Conservation (phyloP, 2,113 vertebrate species). For the Pygathrix nemaeus region DNA sequence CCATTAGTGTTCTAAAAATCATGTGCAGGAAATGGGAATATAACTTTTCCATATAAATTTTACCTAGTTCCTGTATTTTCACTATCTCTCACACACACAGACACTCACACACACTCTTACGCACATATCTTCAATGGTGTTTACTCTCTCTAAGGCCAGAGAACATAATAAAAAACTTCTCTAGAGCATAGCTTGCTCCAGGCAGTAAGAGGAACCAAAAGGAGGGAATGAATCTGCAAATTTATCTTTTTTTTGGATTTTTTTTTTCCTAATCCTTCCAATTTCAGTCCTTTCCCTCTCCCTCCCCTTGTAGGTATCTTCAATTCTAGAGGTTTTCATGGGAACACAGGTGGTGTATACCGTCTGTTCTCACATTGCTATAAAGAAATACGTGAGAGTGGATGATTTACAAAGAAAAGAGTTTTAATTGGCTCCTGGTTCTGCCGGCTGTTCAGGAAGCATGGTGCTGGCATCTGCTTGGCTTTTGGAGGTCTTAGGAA, state of each 20-base stretch:
- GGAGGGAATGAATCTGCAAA: neutral
- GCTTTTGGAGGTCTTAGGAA: too few species aligned
- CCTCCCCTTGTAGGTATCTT: neutral
- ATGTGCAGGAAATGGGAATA: neutral
- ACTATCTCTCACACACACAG: neutral
- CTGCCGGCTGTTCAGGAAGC: too few species aligned
- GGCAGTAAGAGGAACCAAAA: neutral
- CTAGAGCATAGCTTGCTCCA: neutral
- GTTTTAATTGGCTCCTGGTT: too few species aligned
- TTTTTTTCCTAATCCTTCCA: neutral
- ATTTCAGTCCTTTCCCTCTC: neutral
- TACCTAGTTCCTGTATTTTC: neutral
- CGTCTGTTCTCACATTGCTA: too few species aligned
- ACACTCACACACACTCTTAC: neutral
- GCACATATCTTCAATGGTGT: neutral
- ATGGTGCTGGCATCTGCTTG: too few species aligned
- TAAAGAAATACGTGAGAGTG: too few species aligned
- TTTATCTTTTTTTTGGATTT: neutral
- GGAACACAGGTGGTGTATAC: neutral
- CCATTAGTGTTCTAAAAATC: neutral
- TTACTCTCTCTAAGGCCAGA: neutral
- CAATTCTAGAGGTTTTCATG: neutral
- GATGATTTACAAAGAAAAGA: too few species aligned
- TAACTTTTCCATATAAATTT: neutral
- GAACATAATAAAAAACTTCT: neutral